These are phyloP conservation scores for Trididemnum clinides DNA, from an alignment of 23 tunicate genomes.

Conservation along the genomic window DNA sequence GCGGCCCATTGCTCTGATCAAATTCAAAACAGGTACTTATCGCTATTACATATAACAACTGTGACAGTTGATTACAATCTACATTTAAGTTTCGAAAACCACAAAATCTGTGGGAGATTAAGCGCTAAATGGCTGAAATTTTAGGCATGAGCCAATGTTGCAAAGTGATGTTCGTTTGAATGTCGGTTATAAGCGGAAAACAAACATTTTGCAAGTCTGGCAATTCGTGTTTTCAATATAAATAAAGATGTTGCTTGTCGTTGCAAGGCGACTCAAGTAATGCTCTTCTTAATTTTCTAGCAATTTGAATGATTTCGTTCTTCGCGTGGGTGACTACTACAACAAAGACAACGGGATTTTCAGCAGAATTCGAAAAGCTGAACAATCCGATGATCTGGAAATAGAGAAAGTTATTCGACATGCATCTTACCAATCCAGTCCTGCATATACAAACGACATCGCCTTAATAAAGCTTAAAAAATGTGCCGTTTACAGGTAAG, in stretches of 20 bases:
- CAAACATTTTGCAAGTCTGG: too few relatives aligned
- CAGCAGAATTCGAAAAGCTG: background rate
- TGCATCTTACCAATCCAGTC: background rate
- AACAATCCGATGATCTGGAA: conserved; percentile 13
- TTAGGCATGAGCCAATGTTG: too few relatives aligned
- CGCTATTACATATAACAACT: too few relatives aligned
- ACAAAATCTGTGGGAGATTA: too few relatives aligned
- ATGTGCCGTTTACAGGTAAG: conserved; percentile 7
- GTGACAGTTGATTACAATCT: too few relatives aligned
- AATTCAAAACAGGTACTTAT: background rate
- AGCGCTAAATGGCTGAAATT: too few relatives aligned
- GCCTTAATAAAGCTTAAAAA: conserved; percentile 2
- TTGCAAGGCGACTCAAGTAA: too few relatives aligned
- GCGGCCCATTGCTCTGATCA: conserved; percentile 25
- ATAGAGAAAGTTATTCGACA: background rate
- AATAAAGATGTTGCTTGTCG: too few relatives aligned
- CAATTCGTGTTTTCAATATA: too few relatives aligned
- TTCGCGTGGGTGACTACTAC: conserved; percentile 34
- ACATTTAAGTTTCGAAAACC: too few relatives aligned
- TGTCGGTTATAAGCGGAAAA: too few relatives aligned
- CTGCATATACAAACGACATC: conserved; percentile 4
- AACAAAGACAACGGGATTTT: background rate
- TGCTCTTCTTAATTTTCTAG: background rate
- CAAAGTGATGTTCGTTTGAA: too few relatives aligned
- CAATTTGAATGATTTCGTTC: background rate